phyloP scores from a whole-genome alignment of 2,113 vertebrate genomes.

The Pseudolaguvia tuberculata region DNA sequence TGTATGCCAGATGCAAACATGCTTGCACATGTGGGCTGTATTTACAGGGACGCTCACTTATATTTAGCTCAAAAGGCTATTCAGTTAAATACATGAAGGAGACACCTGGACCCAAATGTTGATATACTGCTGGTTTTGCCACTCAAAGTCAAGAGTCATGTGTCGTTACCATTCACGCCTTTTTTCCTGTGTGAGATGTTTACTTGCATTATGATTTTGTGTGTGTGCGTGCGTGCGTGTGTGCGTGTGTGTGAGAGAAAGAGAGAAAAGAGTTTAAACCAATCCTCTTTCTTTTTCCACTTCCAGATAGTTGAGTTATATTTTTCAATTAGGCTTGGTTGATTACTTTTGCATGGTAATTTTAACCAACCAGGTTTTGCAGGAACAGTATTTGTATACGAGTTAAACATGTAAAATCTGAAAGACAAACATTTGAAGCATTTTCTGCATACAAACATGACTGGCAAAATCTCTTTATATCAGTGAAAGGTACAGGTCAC shows the following conservation, averaged over 20 bases:
- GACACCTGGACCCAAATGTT: constrained; percentile 23
- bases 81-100: constrained; percentile 21
- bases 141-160: no score
- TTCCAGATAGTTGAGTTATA: background rate
- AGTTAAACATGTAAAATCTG: no score
- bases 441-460: no score
- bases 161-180: background rate
- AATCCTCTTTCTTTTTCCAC: background rate
- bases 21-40: background rate
- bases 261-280: no score
- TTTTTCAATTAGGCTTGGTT: no score
- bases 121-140: background rate
- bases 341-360: background rate
- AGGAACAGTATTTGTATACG: no score
- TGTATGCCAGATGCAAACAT: constrained; percentile 45
- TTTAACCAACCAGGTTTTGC: no score
- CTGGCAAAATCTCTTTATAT: no score
- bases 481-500: no score
- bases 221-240: background rate
- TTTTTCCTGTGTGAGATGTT: background rate
- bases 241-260: background rate
- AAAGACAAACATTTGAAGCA: no score
- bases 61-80: background rate
- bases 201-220: background rate
- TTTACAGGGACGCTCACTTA: constrained; percentile 1